Evolutionary conservation across 2,797 vertebrate species (phyloP).

Genomic region (Pelochelys cantorii): DNA sequence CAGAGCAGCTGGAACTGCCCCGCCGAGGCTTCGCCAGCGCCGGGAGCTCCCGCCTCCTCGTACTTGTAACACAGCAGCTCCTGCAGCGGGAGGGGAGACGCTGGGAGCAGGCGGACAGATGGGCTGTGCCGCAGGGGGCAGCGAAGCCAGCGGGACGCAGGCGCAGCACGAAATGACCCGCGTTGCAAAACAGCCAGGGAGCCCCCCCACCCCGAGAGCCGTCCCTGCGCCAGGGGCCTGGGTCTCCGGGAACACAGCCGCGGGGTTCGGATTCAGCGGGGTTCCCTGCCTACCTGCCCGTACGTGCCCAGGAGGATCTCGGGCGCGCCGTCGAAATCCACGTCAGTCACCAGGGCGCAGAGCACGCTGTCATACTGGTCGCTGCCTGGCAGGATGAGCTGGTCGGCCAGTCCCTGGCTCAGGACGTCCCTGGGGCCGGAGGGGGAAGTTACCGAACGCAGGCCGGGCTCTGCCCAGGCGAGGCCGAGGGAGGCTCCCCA

Average conservation of each 20-base stretch:
- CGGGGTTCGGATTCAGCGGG: too few species aligned
- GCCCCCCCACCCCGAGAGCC: not conserved
- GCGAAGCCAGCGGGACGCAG: not conserved
- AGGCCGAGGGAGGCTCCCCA: too few species aligned
- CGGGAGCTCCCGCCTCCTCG: fast-evolving
- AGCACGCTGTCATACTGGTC: constrained; percentile 91
- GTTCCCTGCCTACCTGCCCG: constrained; percentile 84
- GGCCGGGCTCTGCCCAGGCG: not conserved
- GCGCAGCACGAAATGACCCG: too few species aligned
- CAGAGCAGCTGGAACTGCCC: constrained; percentile 85
- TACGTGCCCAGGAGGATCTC: constrained; percentile 93
- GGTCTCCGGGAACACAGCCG: too few species aligned
- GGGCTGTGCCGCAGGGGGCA: not conserved
- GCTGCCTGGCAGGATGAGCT: constrained; percentile 84
- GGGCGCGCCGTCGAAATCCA: constrained; percentile 88
- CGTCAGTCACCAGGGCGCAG: constrained; percentile 88
- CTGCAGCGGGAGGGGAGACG: constrained; percentile 62
- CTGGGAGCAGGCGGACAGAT: not conserved
- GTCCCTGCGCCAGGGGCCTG: too few species aligned
- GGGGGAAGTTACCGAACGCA: not conserved
- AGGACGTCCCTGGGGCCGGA: constrained; percentile 84
- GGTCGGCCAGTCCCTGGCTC: constrained; percentile 80
- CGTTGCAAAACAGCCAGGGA: not conserved
- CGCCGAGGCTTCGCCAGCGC: not conserved
- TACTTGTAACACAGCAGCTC: constrained; percentile 94